Evolutionary conservation across 2,113 vertebrate species (phyloP).

Genomic region (Silurus asotus): DNA sequence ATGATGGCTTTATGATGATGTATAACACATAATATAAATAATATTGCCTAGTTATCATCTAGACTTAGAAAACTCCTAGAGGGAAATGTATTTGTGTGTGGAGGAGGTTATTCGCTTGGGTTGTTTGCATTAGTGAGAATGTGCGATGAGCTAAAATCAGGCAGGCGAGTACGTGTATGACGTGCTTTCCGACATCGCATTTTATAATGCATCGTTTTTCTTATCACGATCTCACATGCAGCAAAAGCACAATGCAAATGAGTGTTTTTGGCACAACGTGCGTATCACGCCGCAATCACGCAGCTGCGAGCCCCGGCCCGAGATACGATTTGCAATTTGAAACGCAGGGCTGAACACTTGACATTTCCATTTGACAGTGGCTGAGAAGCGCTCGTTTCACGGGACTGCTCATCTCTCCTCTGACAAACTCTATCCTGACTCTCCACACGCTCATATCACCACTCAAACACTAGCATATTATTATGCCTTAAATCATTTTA

Average conservation of each 20-base stretch:
- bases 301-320: neutral
- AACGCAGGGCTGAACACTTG: slow-evolving; percentile 43
- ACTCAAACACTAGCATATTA: neutral
- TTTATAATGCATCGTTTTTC: neutral
- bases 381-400: slow-evolving; percentile 26
- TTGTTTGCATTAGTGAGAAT: no score
- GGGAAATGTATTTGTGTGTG: slow-evolving; percentile 1
- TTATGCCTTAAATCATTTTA: neutral
- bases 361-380: slow-evolving; percentile 43
- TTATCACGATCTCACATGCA: slow-evolving; percentile 29
- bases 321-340: slow-evolving; percentile 43
- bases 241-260: slow-evolving; percentile 25
- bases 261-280: slow-evolving; percentile 1
- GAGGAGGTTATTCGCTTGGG: neutral
- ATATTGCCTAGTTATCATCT: slow-evolving; percentile 13
- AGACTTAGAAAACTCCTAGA: slow-evolving; percentile 4
- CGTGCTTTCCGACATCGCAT: neutral
- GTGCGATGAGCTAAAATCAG: neutral
- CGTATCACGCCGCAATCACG: slow-evolving; percentile 32
- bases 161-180: neutral
- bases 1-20: slow-evolving; percentile 33
- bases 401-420: slow-evolving; percentile 7
- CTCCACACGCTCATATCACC: neutral
- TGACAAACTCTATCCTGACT: slow-evolving; percentile 15
- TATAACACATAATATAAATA: slow-evolving; percentile 29